Evolutionary conservation across 2,888 invertebrate species (phyloP), one percentile per base, ranked within the genome.

Genomic region (Apodemia hepburni): DNA sequence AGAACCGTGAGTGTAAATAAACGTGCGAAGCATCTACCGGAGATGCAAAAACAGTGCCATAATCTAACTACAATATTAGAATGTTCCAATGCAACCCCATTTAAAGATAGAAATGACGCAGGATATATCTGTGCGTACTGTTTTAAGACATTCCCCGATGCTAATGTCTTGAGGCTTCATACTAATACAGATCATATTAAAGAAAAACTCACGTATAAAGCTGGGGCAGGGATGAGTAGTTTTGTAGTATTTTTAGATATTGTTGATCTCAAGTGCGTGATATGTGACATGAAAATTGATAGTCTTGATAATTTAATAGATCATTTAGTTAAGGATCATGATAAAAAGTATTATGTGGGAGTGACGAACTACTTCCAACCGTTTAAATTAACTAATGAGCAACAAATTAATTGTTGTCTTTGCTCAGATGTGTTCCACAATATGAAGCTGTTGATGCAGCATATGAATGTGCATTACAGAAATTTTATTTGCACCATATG

Each of bases 31-130:
- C 78, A 81, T 72, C 67, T 83, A 47, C 77, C 82, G 3, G 82
- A 87, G 73, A 82, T 86, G 84, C 85, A 87, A 77, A 91, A 89
- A 69, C 90, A 89, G 66, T 87, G 87, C 84, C 87, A 88, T 68
- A 91, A 91, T 71, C 74, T 91, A 45, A 85, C 78, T 49, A 84
- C 85, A 0, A 70, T 91, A 45, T 80, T 91, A 47, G 82, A 82
- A 67, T 82, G 78, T 63, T 88, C 90, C 0, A 91, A 90, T 68
- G 86, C 78, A 0, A 91, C 90, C 1, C 90, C 90, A 1, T 90
- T 91, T 69, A 87, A 86, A 66, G 87, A 86, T 66, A 74, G 88
- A 29, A 89, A 87, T 51, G 90, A 87, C 64, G 87, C 89, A 0
- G 90, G 90, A 0, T 91, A 85, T 69, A 79, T 84, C 15, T 90